Base-by-base conservation (phyloP, 2,888 invertebrate species). In the Siphlonurus alternatus region DNA sequence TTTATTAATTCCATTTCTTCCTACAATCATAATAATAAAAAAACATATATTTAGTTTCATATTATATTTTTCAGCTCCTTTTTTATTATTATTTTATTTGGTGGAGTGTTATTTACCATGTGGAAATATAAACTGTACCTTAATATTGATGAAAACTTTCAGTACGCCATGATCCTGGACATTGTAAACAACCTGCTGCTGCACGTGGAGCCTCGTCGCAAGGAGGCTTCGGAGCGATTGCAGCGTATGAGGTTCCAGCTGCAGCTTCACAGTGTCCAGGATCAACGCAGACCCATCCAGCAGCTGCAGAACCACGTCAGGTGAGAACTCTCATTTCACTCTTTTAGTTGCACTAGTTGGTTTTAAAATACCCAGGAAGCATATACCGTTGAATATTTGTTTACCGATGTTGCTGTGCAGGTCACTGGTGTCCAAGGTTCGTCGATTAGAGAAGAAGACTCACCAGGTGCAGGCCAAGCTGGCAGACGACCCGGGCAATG, bases 131-230 rank as follows among this genome's bases (percentile, higher is more conserved):
- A n/a, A n/a, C n/a, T n/a, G n/a, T n/a, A n/a, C n/a, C n/a, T n/a
- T n/a, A n/a, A n/a, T n/a, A n/a, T n/a, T n/a, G n/a, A n/a, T n/a
- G n/a, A n/a, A n/a, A n/a, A n/a, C n/a, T 71, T 75, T 22, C 82
- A 94, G 84, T 98, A 97, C 76, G 91, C 90, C 1, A 97, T 98
- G 93, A 85, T 99, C 53, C 79, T 99, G 71, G 99, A 99, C 76
- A 90, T 99, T 70, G 91, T 99, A 2, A 99, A 99, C 79, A 97
- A 98, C 79, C 81, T 99, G 25, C 79, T 99, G 63, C 81, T 99
- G 0, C 96, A 94, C 76, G 95, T 98, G 64, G 98, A 98, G 75
- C 97, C 98, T 0, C 90, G 93, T 72, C 83, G 96, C 64, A 92
- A 96, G 70, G 90, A 94, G 72, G 91, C 92, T 7, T 81, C 89